Base-by-base conservation (phyloP, 2,888 invertebrate genomes). In the Enchytraeus crypticus region DNA sequence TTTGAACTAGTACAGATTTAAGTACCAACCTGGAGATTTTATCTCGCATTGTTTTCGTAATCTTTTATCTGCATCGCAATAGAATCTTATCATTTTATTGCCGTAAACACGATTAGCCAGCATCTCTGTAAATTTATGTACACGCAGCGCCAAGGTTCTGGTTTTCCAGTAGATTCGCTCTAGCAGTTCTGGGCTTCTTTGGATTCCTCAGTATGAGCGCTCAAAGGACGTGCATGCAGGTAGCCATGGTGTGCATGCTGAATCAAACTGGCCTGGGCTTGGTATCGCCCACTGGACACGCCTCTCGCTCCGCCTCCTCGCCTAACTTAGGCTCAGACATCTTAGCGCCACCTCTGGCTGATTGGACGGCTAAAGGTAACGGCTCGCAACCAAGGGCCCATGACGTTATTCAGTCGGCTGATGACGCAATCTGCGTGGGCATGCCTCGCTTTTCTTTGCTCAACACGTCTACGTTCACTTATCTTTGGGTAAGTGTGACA, bases 181-280 rank as follows among this genome's bases (percentile, higher is more conserved):
- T 77, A 55, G 74, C 77, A 5, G 53, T 74, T 8, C 64, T 77
- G 14, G 75, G 74, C 14, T 77, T 75, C 64, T 69, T 77, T 33
- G 77, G 76, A 21, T 74, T 68, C 87, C 88, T 75, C 86, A 85
- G 73, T 84, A 85, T 69, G 83, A 87, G 71, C 83, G 85, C 83
- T n/a, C 71, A 83, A 72, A 75, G 83, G 5, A 80, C 82, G 62
- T 82, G 82, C 71, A 74, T 84, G 43, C 81, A 81, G 68, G 81
- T 84, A 64, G 81, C 82, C 2, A 78, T 84, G 57, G 77, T 83
- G 3, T 83, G 83, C 67, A 84, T 84, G 84, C 81, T 83, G 18
- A 80, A 80, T 63, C 71, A 74, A 11, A 71, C 72, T 0, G 74
- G 72, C 2, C 72, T 59, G 26, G 51, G 27, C 47, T 5, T 47